These are phyloP conservation scores for Pseudois nayaur DNA, from an alignment of 2,113 vertebrate species.

Conservation along the genomic window DNA sequence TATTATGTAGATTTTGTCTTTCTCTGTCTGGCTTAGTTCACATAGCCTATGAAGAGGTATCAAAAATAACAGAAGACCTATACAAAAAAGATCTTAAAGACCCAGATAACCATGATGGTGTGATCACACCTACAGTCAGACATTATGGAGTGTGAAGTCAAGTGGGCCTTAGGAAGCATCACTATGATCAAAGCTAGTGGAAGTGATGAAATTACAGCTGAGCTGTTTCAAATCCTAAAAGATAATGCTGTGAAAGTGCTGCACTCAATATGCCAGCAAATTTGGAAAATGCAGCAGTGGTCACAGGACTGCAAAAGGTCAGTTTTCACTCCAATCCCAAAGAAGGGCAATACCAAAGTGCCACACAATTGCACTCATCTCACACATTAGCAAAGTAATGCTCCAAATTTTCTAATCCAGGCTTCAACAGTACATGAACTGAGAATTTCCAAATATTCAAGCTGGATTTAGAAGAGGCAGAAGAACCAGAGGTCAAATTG, in stretches of 20 bases:
- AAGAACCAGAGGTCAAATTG: too few relatives aligned
- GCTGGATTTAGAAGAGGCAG: too few relatives aligned
- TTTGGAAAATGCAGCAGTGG: not conserved
- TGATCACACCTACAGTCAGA: not conserved
- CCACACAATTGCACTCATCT: too few relatives aligned
- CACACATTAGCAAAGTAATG: too few relatives aligned
- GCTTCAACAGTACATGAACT: too few relatives aligned
- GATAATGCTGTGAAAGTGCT: not conserved
- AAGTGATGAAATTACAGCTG: not conserved
- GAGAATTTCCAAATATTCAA: too few relatives aligned
- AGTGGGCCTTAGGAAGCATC: not conserved
- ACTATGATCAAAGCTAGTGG: not conserved
- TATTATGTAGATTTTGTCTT: not conserved
- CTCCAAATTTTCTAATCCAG: too few relatives aligned
- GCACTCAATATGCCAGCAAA: not conserved
- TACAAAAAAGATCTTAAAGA: not conserved
- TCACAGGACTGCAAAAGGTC: not conserved
- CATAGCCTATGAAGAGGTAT: not conserved
- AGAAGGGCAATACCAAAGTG: too few relatives aligned
- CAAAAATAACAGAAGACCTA: not conserved
- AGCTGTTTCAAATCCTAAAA: not conserved
- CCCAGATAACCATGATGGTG: not conserved
- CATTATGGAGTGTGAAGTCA: not conserved
- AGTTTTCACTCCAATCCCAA: too few relatives aligned
- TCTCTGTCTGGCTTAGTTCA: not conserved